Evolutionary conservation across 2,113 vertebrate genomes (phyloP), one percentile per base, ranked within the genome.

Genomic region (Spilogale gracilis): DNA sequence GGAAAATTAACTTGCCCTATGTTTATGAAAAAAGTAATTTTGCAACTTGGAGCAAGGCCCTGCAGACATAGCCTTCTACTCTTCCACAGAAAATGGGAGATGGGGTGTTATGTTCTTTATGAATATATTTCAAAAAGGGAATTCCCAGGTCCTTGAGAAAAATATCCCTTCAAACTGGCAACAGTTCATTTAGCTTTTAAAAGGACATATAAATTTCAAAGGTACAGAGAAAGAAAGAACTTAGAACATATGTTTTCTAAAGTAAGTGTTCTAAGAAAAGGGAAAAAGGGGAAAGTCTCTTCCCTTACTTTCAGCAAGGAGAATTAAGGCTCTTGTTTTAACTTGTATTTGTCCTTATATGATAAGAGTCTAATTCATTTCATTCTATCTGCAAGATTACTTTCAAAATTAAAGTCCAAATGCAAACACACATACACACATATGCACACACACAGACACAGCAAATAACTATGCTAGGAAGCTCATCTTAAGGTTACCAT

Each of bases 371-470:
- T 2, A 58, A 50, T 79, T 94, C 2, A 94, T 52, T 78, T 65
- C 38, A 85, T 0, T 27, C 18, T 12, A 81, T 25, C 5, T 56
- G 10, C 9, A 81, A 94, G 21, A 84, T 91, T 73, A 61, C 9
- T 61, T 93, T 65, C 6, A 85, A 58, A 50, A 56, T 76, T 76
- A 32, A 94, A 79, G 5, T 89, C 6, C 11, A 90, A 1, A 52
- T 45, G 73, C 87, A 87, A 17, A 78, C 32, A 61, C 9, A 74
- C 16, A 43, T 6, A 65, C 13, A 73, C 3, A 71, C 1, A 60
- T 9, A 38, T 4, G 80, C 1, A 6, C 2, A 79, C 2, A 56
- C 3, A 74, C 1, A 88, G 4, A 43, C 4, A 13, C 0, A 25
- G 27, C 8, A 56, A 14, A 32, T 52, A 78, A 85, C 6, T 23